Evolutionary conservation across 2,797 vertebrate species (phyloP), one percentile per base, ranked within the genome.

Genomic region (Crenuchus spilurus): DNA sequence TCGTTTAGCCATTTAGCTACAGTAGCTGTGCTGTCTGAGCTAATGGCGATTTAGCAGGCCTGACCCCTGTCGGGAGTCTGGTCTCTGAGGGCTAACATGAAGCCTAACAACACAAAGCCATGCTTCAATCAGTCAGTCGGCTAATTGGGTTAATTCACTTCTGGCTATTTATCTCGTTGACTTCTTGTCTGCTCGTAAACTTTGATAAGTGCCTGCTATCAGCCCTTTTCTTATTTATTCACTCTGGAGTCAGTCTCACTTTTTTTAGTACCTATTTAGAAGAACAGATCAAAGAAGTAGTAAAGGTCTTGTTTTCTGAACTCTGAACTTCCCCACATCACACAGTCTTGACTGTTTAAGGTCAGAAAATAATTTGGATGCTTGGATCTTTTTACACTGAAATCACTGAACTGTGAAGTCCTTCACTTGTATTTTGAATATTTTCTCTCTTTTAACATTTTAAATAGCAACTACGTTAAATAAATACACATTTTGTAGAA

Each of bases 111-210:
- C 54, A 65, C 35, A 28, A n/a, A 48, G 52, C 24, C 54, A 44
- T 57, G 41, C 31, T 69, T 75, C 64, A 66, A 75, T 85, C 84
- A 80, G 76, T 73, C 65, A 39, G 33, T 57, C 82, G 28, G 73
- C 70, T 90, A 87, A 90, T 91, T 84, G 80, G 81, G 81, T 81
- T 89, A 85, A 88, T 90, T 88, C 76, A 82, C 72, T 70, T 65
- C 24, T 81, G 44, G 83, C 80, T 84, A 86, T 87, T 85, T 84
- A 88, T 81, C 81, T 77, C 61, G 79, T 55, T 83, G 85, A 90
- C 84, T 83, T 69, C 79, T 78, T 79, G 77, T 80, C 74, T 22
- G 54, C 81, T 81, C 81, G 78, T 88, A 87, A 89, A 88, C 83
- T 88, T 90, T 87, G 88, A 88, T 83, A 85, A 85, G 30, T 18